These are phyloP conservation scores for Gerris buenoi DNA, from an alignment of 1,140 invertebrate genomes.

Conservation along the genomic window DNA sequence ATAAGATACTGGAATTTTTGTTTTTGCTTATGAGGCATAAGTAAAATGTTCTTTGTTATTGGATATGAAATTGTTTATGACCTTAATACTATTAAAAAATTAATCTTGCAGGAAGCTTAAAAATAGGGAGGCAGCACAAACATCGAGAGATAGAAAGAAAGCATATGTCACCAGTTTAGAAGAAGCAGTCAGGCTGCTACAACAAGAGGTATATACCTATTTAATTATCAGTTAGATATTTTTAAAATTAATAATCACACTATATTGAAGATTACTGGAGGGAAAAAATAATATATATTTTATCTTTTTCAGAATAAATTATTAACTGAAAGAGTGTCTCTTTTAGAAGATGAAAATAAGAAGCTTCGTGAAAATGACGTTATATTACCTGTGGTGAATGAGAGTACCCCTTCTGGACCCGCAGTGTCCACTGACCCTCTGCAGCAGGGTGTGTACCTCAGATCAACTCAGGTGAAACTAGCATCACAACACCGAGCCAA, in stretches of 20 bases:
- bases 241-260: background rate
- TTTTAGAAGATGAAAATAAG: constrained; percentile 16
- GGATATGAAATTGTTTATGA: no score
- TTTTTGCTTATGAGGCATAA: no score
- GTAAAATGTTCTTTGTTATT: no score
- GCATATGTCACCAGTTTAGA: constrained; percentile 80
- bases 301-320: constrained; percentile 18
- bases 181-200: constrained; percentile 44
- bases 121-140: constrained; percentile 94
- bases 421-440: constrained; percentile 60
- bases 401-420: constrained; percentile 41
- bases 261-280: background rate
- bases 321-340: constrained; percentile 11
- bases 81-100: no score
- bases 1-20: no score
- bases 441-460: constrained; percentile 45
- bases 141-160: constrained; percentile 91
- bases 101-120: constrained; percentile 85
- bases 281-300: constrained; percentile 2
- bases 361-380: constrained; percentile 5
- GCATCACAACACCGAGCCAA: constrained; percentile 50
- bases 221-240: background rate
- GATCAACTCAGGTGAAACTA: no score
- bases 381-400: no score
- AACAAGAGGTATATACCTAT: constrained; percentile 29